Evolutionary conservation across 2,888 invertebrate species (phyloP), one percentile per base, ranked within the genome.

Genomic region (Drosophila acutilabella): DNA sequence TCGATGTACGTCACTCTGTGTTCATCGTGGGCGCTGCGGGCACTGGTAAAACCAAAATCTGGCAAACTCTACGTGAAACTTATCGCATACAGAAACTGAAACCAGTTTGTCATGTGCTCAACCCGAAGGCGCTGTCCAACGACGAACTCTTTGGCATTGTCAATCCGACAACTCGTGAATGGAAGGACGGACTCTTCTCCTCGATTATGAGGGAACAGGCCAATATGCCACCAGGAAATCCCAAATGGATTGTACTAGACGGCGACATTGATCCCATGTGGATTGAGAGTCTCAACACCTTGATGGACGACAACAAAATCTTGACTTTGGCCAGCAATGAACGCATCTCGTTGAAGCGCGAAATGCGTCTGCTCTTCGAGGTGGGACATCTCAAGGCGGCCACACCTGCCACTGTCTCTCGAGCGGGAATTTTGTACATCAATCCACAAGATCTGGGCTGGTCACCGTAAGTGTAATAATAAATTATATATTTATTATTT

Each of bases 301-400:
- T 98, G 48, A 98, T 99, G 98, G 98, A 99, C 91, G 98, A 99
- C 91, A 99, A 98, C 91, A 98, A 98, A 94, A 97, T 98, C 11
- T 91, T 99, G 71, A 98, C 98, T 0, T 92, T 99, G 83, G 98
- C 98, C 13, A 98, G 98, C 92, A 98, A 98, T 89, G 98, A 98
- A 92, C 94, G 98, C 61, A 98, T 99, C 59, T 97, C 98, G 0
- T 93, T 98, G 57, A 98, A 97, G 0, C 95, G 96, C 59, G 93
- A 95, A 18, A 98, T 98, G 98, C 94, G 98, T 40, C 93, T 99
- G 16, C 92, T 99, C 14, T 98, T 99, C 92, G 98, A 98, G 93
- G 98, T 98, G 89, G 96, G 97, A 1, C 96, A 96, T 83, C 93
- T 99, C 78, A 95, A 96, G 87, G 97, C 98, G 0, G 98, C 98